Evolutionary conservation across 2,888 invertebrate species (phyloP).

Genomic region (Gortyna flavago): DNA sequence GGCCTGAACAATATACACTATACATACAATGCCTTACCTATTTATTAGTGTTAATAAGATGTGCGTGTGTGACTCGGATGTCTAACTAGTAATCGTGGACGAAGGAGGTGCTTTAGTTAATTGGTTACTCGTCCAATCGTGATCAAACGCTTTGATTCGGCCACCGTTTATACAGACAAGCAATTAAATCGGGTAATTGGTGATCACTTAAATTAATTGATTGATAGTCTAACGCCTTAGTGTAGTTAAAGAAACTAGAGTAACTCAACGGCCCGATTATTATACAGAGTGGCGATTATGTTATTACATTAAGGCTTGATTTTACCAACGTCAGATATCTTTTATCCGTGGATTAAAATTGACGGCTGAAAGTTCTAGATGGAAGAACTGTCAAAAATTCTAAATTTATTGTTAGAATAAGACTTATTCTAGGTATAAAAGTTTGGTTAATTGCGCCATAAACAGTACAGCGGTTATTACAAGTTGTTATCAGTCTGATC

Average conservation of each 20-base stretch:
- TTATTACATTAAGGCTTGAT: too few relatives aligned
- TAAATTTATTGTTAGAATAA: too few relatives aligned
- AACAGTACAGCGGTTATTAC: not conserved
- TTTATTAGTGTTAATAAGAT: not conserved
- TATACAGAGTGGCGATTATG: not conserved
- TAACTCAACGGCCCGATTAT: not conserved
- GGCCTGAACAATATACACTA: too few relatives aligned
- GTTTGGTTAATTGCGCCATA: too few relatives aligned
- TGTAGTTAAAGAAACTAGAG: not conserved
- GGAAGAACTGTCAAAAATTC: too few relatives aligned
- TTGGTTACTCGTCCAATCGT: conserved; percentile 19
- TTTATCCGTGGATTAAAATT: too few relatives aligned
- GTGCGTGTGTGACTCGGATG: not conserved
- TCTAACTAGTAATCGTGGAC: not conserved
- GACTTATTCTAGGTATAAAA: too few relatives aligned
- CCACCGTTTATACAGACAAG: conserved; percentile 17
- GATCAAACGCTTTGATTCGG: conserved; percentile 25
- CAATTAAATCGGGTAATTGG: conserved; percentile 46
- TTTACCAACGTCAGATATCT: too few relatives aligned
- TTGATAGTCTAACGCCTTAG: conserved; percentile 7
- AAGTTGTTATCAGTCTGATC: too few relatives aligned
- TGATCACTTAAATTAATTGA: conserved; percentile 40
- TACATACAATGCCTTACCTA: too few relatives aligned
- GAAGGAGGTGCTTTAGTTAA: conserved; percentile 7
- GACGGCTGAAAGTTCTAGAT: too few relatives aligned